Conservation (phyloP, 2,888 invertebrate genomes). For the Agrotis ipsilon region DNA sequence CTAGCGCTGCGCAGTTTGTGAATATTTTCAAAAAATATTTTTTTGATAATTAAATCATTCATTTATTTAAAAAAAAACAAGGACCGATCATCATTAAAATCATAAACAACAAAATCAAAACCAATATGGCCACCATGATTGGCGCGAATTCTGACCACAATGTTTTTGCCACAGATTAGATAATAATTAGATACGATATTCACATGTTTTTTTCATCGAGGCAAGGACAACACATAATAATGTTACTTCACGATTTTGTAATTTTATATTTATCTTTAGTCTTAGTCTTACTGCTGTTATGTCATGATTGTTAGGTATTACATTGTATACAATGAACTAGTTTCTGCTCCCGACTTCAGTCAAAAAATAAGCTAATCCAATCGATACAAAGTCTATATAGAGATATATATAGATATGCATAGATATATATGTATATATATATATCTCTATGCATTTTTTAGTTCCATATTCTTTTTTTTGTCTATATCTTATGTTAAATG, state of each 20-base stretch:
- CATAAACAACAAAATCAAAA: conserved; percentile 4
- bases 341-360: too few species aligned
- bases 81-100: not conserved
- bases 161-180: conserved; percentile 52
- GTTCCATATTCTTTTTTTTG: not conserved
- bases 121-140: conserved; percentile 21
- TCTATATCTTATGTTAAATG: not conserved
- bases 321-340: too few species aligned
- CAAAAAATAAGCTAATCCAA: too few species aligned
- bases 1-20: too few species aligned
- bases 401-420: too few species aligned
- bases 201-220: conserved; percentile 33
- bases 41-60: too few species aligned
- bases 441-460: not conserved
- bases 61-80: too few species aligned
- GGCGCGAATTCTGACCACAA: conserved; percentile 46
- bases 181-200: conserved; percentile 43
- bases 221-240: conserved; percentile 4
- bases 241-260: conserved; percentile 34
- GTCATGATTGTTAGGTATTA: conserved; percentile 13
- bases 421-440: too few species aligned
- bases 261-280: conserved; percentile 20
- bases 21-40: too few species aligned
- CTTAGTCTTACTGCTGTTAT: conserved; percentile 11
- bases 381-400: too few species aligned